These are phyloP conservation scores for Pherbina coryleti DNA, from an alignment of 2,888 invertebrate species.

Conservation along the genomic window DNA sequence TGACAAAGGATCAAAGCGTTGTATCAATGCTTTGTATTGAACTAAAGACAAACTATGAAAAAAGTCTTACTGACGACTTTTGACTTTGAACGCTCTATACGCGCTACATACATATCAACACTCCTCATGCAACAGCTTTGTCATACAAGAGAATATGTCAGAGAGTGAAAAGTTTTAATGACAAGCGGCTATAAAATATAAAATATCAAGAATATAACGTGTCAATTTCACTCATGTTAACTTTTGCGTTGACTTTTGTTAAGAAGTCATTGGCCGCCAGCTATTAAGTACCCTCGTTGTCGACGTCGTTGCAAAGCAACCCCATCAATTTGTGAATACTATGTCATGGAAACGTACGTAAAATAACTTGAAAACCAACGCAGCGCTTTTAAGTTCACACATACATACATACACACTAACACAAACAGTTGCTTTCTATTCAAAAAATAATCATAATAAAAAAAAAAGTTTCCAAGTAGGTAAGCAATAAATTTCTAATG, in stretches of 20 bases:
- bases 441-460: background rate
- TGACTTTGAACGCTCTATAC: background rate
- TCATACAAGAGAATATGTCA: background rate
- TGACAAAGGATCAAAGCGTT: too few relatives aligned
- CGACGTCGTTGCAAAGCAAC: background rate
- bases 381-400: too few relatives aligned
- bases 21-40: too few relatives aligned
- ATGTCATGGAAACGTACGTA: background rate
- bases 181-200: background rate
- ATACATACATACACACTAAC: too few relatives aligned
- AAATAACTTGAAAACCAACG: background rate
- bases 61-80: background rate
- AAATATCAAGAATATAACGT: background rate
- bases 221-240: background rate
- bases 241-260: background rate
- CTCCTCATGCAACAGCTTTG: background rate
- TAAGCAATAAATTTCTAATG: conserved; percentile 24
- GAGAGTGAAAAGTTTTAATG: background rate
- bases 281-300: background rate
- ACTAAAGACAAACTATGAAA: too few relatives aligned
- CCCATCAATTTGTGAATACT: background rate
- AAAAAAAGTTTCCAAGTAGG: background rate
- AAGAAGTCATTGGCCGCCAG: background rate
- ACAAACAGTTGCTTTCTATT: too few relatives aligned
- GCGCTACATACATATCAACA: background rate